Conservation (phyloP, 2,797 vertebrate genomes). For the Acomys russatus region DNA sequence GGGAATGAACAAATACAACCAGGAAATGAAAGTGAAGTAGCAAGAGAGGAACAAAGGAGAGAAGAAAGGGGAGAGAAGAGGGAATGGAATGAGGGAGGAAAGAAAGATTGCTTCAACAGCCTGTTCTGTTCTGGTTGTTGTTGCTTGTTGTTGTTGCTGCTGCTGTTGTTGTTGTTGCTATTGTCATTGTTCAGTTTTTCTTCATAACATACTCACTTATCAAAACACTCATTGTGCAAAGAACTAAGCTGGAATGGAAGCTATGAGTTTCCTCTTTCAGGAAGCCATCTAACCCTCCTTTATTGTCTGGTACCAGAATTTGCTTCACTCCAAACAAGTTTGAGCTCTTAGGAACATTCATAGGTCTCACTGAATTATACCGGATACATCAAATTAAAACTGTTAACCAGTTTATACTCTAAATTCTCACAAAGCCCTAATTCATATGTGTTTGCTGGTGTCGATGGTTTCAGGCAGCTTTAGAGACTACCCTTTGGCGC, state of each 20-base stretch:
- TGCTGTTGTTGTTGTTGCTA: no score
- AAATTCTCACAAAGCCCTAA: slow-evolving; percentile 74
- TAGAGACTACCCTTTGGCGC: slow-evolving; percentile 72
- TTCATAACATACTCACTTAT: slow-evolving; percentile 50
- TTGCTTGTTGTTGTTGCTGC: no score
- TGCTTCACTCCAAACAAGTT: slow-evolving; percentile 51
- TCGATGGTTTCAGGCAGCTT: slow-evolving; percentile 65
- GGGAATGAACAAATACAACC: background rate
- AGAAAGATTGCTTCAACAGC: background rate
- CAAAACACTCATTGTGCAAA: slow-evolving; percentile 47
- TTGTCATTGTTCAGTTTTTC: slow-evolving; percentile 25
- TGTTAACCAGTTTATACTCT: slow-evolving; percentile 77
- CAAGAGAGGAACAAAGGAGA: background rate
- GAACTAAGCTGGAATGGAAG: slow-evolving; percentile 72
- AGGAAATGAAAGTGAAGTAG: background rate
- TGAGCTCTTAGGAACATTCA: slow-evolving; percentile 44
- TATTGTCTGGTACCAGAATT: slow-evolving; percentile 70
- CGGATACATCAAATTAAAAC: slow-evolving; percentile 75
- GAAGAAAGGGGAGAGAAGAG: accelerated
- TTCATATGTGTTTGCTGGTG: slow-evolving; percentile 77
- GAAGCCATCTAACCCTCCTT: slow-evolving; percentile 81
- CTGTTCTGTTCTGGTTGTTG: slow-evolving; percentile 12
- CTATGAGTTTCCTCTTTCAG: slow-evolving; percentile 65
- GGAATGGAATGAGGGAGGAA: background rate
- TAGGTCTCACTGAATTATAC: slow-evolving; percentile 27